A percentile compares a stretch with the other conserved stretches of the same genome.
These are phyloP conservation scores for Pteronotus mesoamericanus DNA, from an alignment of 2,797 vertebrate species.

Conservation along the genomic window DNA sequence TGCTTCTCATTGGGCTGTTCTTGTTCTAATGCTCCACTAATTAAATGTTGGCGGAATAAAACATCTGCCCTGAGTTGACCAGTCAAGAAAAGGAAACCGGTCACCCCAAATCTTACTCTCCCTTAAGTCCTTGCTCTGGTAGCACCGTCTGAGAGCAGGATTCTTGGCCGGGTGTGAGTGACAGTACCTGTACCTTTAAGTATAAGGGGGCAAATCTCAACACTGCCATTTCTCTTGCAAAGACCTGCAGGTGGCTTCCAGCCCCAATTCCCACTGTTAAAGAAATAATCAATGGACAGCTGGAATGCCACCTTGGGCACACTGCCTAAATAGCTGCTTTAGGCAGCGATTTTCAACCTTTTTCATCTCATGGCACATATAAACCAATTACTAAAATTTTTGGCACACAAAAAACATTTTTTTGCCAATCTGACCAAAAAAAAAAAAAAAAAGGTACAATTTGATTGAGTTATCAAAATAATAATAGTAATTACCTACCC, in stretches of 20 bases:
- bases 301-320: neutral
- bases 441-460: neutral
- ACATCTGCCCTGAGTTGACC: neutral
- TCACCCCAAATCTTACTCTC: neutral
- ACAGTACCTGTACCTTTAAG: rapidly evolving
- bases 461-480: neutral
- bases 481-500: neutral
- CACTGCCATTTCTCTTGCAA: neutral
- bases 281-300: neutral
- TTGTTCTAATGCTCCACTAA: neutral
- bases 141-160: neutral
- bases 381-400: neutral
- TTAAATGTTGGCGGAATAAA: neutral
- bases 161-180: too few species aligned
- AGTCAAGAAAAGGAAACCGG: neutral
- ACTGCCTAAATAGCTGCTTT: neutral
- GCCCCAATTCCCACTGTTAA: too few species aligned
- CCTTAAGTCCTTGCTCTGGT: neutral
- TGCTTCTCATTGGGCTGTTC: neutral
- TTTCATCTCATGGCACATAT: neutral
- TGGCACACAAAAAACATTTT: neutral
- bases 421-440: neutral
- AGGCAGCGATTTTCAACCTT: neutral
- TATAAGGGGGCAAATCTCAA: neutral
- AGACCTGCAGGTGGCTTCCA: neutral